A percentile compares a stretch with the other conserved stretches of the same genome.
Conservation (phyloP, 1,140 invertebrate species). For the Cyclina sinensis region DNA sequence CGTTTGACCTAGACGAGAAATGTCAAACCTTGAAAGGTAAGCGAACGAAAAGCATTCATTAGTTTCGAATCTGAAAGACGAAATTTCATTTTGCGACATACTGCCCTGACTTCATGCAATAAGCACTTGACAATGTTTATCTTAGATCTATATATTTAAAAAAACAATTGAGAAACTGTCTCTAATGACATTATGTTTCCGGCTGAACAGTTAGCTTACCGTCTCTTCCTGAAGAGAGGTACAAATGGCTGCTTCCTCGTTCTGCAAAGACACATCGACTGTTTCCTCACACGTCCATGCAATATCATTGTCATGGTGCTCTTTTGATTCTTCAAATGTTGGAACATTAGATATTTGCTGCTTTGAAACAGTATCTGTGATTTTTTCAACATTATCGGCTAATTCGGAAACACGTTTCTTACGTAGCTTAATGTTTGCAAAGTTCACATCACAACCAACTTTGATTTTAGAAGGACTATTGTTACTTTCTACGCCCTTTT, state of each 20-base stretch:
- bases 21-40: too few species aligned
- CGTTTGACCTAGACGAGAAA: too few species aligned
- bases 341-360: not conserved
- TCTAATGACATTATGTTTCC: too few species aligned
- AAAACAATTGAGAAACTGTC: too few species aligned
- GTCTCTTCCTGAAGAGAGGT: not conserved
- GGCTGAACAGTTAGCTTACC: too few species aligned
- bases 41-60: too few species aligned
- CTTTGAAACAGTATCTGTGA: not conserved
- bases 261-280: not conserved
- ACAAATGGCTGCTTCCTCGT: not conserved
- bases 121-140: too few species aligned
- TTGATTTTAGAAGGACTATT: not conserved
- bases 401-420: not conserved
- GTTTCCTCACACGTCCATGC: not conserved
- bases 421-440: not conserved
- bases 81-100: too few species aligned
- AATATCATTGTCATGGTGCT: not conserved
- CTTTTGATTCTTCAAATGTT: not conserved
- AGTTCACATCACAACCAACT: not conserved
- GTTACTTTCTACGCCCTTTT: not conserved
- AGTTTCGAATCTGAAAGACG: too few species aligned
- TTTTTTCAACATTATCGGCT: not conserved
- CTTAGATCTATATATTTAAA: too few species aligned
- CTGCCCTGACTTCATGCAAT: too few species aligned